These are phyloP conservation scores for Charina bottae DNA, from an alignment of 2,113 vertebrate species.

Conservation along the genomic window DNA sequence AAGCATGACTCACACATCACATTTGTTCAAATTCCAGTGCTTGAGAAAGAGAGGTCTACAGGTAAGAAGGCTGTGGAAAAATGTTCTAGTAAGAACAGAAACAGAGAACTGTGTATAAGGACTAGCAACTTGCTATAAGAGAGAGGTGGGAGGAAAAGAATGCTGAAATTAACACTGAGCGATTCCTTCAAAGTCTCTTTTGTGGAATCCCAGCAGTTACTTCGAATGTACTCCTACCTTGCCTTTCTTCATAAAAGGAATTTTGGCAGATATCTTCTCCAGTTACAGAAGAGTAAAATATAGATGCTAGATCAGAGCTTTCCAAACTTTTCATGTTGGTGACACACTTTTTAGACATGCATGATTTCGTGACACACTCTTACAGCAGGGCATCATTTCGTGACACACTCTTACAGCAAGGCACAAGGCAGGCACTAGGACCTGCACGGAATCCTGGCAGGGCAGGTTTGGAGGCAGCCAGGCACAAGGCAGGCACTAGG, in stretches of 20 bases:
- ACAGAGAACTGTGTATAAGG: background rate
- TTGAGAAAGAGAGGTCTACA: background rate
- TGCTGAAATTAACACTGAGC: background rate
- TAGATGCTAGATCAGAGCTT: background rate
- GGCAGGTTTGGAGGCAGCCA: no score
- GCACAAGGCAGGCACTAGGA: no score
- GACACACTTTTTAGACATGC: no score
- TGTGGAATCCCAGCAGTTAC: background rate
- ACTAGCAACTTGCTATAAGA: background rate
- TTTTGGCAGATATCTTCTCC: background rate
- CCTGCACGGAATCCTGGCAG: no score
- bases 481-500: no score
- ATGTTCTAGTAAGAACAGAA: background rate
- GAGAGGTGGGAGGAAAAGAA: background rate
- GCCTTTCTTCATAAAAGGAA: background rate
- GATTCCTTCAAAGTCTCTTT: background rate
- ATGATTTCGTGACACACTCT: no score
- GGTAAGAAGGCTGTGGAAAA: background rate
- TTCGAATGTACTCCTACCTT: background rate
- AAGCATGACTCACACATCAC: background rate
- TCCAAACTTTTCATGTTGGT: no score
- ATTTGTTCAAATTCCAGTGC: background rate
- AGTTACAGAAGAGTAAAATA: background rate
- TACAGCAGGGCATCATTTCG: no score
- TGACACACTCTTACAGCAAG: no score